These are phyloP conservation scores for Drosophila grimshawi DNA, from an alignment of 1,140 invertebrate species.

Conservation along the genomic window DNA sequence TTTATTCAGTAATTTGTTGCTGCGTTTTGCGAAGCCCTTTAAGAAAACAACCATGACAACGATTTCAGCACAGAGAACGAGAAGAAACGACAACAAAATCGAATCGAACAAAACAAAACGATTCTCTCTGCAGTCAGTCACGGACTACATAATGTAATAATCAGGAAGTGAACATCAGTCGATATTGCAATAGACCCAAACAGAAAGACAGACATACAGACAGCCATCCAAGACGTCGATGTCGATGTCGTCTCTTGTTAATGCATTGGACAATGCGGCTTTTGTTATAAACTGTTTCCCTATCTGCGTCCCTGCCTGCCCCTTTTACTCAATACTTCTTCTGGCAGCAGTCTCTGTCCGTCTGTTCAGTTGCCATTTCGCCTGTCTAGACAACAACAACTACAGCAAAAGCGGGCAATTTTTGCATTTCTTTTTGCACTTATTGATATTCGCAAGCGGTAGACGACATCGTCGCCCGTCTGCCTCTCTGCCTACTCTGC, in stretches of 20 bases:
- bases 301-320: conserved; percentile 19
- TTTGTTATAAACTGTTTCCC: conserved; percentile 53
- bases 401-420: conserved; percentile 56
- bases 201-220: conserved; percentile 28
- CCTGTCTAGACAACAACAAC: conserved; percentile 56
- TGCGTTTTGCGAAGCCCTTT: conserved; percentile 41
- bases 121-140: conserved; percentile 40
- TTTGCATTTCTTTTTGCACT: conserved; percentile 54
- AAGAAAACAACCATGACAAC: conserved; percentile 11
- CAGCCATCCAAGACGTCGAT: conserved; percentile 50
- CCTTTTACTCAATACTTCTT: conserved; percentile 13
- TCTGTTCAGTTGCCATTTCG: conserved; percentile 39
- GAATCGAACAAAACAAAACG: conserved; percentile 42
- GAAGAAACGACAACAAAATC: not conserved
- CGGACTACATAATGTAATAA: conserved; percentile 68
- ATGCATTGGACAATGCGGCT: conserved; percentile 70
- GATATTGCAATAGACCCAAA: conserved; percentile 61
- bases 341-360: conserved; percentile 2
- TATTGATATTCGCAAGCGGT: conserved; percentile 65
- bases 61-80: conserved; percentile 8
- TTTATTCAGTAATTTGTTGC: conserved; percentile 21
- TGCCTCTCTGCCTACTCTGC: not conserved
- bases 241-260: conserved; percentile 50
- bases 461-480: not conserved
- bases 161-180: conserved; percentile 66